These are phyloP conservation scores for Trematocara variabile DNA, from an alignment of 2,113 vertebrate species.

Conservation along the genomic window DNA sequence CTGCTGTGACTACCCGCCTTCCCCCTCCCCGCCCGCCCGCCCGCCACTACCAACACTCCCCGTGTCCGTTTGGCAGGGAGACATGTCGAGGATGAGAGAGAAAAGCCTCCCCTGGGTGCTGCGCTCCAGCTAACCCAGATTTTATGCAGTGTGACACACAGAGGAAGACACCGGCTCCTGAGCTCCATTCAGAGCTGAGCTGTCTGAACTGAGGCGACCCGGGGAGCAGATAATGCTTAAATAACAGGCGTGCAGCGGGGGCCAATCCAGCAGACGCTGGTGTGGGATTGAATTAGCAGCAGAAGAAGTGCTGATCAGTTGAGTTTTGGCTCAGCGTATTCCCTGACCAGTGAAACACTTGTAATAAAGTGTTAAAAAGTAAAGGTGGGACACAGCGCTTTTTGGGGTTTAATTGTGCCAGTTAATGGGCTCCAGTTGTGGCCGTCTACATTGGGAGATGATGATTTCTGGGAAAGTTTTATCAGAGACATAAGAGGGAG, in stretches of 20 bases:
- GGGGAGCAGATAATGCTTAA: neutral
- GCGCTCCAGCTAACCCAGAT: conserved; percentile 59
- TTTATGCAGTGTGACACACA: conserved; percentile 57
- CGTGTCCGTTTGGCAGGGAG: conserved; percentile 42
- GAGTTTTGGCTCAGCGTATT: neutral
- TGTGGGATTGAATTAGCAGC: neutral
- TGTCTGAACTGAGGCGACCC: conserved; percentile 12
- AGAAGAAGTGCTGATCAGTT: neutral
- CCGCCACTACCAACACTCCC: neutral
- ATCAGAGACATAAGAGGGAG: neutral
- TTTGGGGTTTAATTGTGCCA: neutral
- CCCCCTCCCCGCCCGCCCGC: no score
- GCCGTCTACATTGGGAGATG: rapidly evolving
- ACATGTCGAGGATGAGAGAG: conserved; percentile 49
- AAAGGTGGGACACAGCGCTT: neutral
- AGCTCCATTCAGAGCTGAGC: conserved; percentile 27
- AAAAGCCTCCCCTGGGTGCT: conserved; percentile 49
- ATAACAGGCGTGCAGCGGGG: neutral
- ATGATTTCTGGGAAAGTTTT: neutral
- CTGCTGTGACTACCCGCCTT: neutral
- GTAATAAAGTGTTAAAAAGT: neutral
- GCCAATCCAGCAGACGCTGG: neutral
- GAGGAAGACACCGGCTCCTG: conserved; percentile 49
- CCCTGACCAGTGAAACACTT: neutral
- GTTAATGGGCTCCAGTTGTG: neutral